A percentile compares a stretch with the other conserved stretches of the same genome.
These are phyloP conservation scores for Onychomys leucogaster DNA, from an alignment of 2,797 vertebrate species.

Conservation along the genomic window DNA sequence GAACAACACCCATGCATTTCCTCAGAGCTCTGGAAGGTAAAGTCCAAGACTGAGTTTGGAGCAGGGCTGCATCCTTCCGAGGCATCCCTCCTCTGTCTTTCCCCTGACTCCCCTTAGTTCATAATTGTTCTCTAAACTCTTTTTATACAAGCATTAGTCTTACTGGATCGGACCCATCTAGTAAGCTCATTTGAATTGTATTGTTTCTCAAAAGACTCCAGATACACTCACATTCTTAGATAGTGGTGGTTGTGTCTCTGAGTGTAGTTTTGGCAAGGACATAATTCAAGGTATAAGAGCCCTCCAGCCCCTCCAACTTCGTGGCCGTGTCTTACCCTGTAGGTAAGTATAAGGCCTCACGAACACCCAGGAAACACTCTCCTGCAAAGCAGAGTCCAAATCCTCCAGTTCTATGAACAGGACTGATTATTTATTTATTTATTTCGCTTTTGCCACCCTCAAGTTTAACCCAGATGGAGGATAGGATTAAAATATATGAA, in stretches of 20 bases:
- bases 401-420: background rate
- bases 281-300: background rate
- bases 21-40: background rate
- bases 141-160: background rate
- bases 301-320: background rate
- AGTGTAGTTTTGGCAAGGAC: background rate
- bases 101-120: background rate
- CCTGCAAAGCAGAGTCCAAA: background rate
- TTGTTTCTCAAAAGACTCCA: background rate
- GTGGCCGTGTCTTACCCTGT: background rate
- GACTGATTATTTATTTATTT: constrained; percentile 69
- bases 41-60: background rate
- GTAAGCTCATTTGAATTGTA: background rate
- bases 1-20: background rate
- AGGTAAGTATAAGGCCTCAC: background rate
- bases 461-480: constrained; percentile 75
- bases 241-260: background rate
- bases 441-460: constrained; percentile 79
- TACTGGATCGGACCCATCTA: background rate
- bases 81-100: background rate
- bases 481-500: constrained; percentile 82
- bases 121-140: background rate
- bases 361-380: background rate
- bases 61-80: background rate
- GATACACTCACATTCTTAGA: background rate